phyloP scores from a whole-genome alignment of 2,888 invertebrate genomes.

The Drosophila cognata region DNA sequence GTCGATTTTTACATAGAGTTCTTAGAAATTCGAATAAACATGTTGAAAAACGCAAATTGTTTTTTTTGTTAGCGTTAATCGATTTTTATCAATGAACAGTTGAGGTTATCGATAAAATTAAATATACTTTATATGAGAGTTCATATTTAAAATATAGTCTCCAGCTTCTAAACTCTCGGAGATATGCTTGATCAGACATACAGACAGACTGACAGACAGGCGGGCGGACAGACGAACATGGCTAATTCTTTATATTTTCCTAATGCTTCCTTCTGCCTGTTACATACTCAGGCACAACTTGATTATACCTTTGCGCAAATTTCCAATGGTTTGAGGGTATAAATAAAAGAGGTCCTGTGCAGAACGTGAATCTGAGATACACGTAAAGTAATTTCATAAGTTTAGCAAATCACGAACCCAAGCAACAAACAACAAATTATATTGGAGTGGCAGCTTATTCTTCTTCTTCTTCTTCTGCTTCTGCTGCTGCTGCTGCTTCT shows the following conservation, averaged over 20 bases:
- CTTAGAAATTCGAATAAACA: neutral
- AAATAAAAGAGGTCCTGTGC: constrained; percentile 4
- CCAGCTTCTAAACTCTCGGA: too few species aligned
- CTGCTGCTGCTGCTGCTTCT: neutral
- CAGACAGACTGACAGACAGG: neutral
- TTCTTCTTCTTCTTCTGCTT: constrained; percentile 13
- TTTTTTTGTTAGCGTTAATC: too few species aligned
- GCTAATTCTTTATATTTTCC: neutral
- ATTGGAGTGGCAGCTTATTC: constrained; percentile 5
- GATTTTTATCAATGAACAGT: neutral
- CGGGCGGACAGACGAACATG: neutral
- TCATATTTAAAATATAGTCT: too few species aligned
- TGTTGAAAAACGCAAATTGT: neutral
- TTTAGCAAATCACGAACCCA: constrained; percentile 82
- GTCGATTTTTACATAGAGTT: rapidly evolving
- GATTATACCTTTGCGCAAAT: neutral
- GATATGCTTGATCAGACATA: neutral
- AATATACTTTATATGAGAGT: neutral
- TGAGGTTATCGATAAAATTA: neutral
- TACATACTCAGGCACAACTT: neutral
- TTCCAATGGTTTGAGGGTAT: neutral
- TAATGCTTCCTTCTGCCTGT: neutral
- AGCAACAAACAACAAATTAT: constrained; percentile 69
- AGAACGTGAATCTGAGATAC: constrained; percentile 61
- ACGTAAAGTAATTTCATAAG: constrained; percentile 82